These are phyloP conservation scores for Pseudococcus longispinus DNA, from an alignment of 2,888 invertebrate genomes.

Conservation along the genomic window DNA sequence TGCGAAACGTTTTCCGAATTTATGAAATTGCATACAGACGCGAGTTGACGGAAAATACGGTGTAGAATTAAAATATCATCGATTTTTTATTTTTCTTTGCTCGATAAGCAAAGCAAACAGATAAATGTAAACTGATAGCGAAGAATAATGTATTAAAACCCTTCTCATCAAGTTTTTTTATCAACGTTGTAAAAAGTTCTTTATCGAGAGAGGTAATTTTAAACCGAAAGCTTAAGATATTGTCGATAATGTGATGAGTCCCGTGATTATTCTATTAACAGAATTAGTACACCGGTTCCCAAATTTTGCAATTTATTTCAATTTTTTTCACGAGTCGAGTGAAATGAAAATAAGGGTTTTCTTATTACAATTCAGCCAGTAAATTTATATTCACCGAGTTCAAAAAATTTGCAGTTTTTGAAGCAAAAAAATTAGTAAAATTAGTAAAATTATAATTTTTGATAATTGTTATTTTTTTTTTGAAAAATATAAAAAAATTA, in stretches of 20 bases:
- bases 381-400: too few species aligned
- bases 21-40: not conserved
- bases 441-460: too few species aligned
- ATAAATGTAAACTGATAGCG: slow-evolving; percentile 35
- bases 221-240: slow-evolving; percentile 45
- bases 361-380: too few species aligned
- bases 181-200: slow-evolving; percentile 37
- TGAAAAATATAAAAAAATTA: too few species aligned
- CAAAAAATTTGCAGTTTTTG: too few species aligned
- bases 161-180: slow-evolving; percentile 27
- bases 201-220: slow-evolving; percentile 37
- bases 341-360: not conserved
- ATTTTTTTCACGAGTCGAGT: not conserved
- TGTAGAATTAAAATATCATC: slow-evolving; percentile 15
- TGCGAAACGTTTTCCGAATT: not conserved
- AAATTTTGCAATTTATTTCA: not conserved
- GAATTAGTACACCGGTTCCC: slow-evolving; percentile 30
- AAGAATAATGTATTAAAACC: slow-evolving; percentile 19
- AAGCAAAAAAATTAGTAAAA: too few species aligned
- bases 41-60: not conserved
- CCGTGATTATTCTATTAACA: slow-evolving; percentile 39
- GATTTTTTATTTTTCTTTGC: slow-evolving; percentile 35
- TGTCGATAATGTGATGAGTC: slow-evolving; percentile 41
- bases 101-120: slow-evolving; percentile 49
- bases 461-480: too few species aligned